Evolutionary conservation across 1,140 invertebrate species (phyloP).

Genomic region (Panonychus citri): DNA sequence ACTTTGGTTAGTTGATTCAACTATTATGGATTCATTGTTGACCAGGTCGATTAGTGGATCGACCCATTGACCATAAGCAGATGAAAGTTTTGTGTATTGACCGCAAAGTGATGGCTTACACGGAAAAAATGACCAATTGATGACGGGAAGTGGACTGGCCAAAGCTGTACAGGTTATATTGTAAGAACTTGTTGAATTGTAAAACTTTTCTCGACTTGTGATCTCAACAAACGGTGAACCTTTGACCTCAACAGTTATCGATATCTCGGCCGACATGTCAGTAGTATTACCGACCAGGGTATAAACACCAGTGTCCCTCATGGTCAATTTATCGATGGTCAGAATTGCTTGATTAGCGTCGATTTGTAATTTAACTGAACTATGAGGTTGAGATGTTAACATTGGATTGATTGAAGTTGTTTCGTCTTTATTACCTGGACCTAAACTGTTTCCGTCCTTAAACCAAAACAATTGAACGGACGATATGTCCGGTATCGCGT

Average conservation of each 20-base stretch:
- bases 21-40: neutral
- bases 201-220: neutral
- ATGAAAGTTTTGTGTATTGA: neutral
- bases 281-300: slow-evolving; percentile 6
- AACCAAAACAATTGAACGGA: slow-evolving; percentile 10
- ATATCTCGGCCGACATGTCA: slow-evolving; percentile 6
- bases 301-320: slow-evolving; percentile 9
- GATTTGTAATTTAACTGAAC: neutral
- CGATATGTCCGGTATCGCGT: slow-evolving; percentile 6
- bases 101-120: slow-evolving; percentile 9
- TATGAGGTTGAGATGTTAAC: neutral
- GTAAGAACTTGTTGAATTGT: slow-evolving; percentile 3
- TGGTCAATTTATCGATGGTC: neutral
- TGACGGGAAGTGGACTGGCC: slow-evolving; percentile 4
- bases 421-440: neutral
- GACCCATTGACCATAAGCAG: neutral
- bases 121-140: slow-evolving; percentile 9
- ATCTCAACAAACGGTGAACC: slow-evolving; percentile 9
- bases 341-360: neutral
- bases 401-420: neutral
- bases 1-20: neutral
- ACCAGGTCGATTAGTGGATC: neutral
- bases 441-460: slow-evolving; percentile 5
- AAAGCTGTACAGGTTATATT: slow-evolving; percentile 9
- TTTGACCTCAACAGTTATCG: slow-evolving; percentile 6